Conservation (phyloP, 2,888 invertebrate genomes). For the Eubasilissa splendida region DNA sequence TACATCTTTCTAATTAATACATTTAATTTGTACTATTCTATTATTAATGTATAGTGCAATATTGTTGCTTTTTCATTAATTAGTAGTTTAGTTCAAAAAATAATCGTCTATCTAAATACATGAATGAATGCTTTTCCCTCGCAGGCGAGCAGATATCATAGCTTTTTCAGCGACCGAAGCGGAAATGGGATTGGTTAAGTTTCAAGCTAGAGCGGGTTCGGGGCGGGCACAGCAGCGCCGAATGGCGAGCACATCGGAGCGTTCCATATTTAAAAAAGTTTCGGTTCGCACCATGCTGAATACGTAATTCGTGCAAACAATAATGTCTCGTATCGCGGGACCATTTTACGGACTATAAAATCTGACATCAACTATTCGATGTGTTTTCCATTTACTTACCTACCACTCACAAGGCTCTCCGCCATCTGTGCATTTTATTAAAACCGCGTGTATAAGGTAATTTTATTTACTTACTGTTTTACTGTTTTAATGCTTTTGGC, state of each 20-base stretch:
- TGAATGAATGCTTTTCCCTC: no score
- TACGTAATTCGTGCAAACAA: constrained; percentile 25
- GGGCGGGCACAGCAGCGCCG: background rate
- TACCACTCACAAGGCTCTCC: no score
- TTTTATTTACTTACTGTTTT: no score
- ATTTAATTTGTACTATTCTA: no score
- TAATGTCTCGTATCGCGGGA: constrained; percentile 27
- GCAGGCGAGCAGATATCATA: background rate
- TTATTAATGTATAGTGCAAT: no score
- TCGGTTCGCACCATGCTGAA: constrained; percentile 12
- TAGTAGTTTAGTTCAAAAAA: no score
- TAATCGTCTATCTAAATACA: no score
- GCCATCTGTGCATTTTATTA: no score
- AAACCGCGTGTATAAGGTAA: no score
- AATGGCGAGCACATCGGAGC: constrained; percentile 4
- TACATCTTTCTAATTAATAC: no score
- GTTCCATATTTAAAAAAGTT: constrained; percentile 27
- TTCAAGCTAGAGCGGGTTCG: background rate
- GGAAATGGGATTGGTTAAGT: constrained; percentile 29
- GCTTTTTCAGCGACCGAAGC: background rate
- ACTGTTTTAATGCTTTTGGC: no score
- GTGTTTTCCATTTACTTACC: background rate
- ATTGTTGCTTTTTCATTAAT: no score
- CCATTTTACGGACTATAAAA: constrained; percentile 29
- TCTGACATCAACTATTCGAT: constrained; percentile 7